Conservation (phyloP, 2,113 vertebrate genomes). For the Tragelaphus buxtoni region DNA sequence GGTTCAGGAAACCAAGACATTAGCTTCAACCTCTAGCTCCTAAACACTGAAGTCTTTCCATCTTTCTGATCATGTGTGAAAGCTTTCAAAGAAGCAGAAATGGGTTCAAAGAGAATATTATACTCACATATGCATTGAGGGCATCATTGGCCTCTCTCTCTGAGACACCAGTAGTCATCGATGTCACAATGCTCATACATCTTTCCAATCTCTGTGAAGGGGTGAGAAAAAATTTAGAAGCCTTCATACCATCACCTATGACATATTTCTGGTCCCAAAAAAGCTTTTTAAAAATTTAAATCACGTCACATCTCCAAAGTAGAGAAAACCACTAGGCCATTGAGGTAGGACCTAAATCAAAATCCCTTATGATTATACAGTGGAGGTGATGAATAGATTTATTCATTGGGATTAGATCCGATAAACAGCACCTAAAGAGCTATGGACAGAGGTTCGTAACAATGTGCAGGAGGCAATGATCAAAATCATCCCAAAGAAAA, state of each 20-base stretch:
- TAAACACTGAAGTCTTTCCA: background rate
- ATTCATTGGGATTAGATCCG: background rate
- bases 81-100: background rate
- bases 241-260: background rate
- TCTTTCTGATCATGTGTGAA: background rate
- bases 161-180: slow-evolving; percentile 88
- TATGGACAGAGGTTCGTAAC: background rate
- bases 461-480: background rate
- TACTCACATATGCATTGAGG: slow-evolving; percentile 92
- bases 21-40: background rate
- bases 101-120: accelerated
- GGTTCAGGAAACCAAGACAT: background rate
- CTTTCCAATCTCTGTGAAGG: slow-evolving; percentile 88
- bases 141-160: slow-evolving; percentile 95
- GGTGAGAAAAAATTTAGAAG: background rate
- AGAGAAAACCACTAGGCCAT: background rate
- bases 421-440: background rate
- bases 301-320: background rate
- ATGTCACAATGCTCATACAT: slow-evolving; percentile 87
- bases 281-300: background rate
- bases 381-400: background rate
- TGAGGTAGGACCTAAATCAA: background rate
- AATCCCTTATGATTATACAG: background rate
- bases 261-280: background rate
- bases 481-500: background rate